Evolutionary conservation across 2,888 invertebrate species (phyloP), one percentile per base, ranked within the genome.

Genomic region (Lysandra bellargus): DNA sequence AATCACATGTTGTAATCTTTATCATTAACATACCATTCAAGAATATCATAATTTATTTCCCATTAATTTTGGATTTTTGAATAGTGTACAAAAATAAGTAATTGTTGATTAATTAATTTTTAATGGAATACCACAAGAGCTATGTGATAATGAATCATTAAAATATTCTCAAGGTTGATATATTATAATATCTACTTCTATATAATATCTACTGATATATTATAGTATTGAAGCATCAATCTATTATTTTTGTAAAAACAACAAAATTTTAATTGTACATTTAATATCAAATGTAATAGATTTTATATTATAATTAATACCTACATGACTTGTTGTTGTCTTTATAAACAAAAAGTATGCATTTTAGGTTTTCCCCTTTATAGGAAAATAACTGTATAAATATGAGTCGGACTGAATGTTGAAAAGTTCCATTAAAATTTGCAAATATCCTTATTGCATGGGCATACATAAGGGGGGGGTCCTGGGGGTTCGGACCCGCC

Each of bases 41-140:
- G 33, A 33, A 33, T 69, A 69, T 37, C 30, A 30, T 12, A 69
- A 69, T 69, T 69, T 33, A 37, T 69, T 69, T 69, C 64, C 64
- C 12, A 64, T 69, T 69, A 69, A 37, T 69, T 69, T 64, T 64
- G 64, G 5, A 30, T 30, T 5, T 9, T 64, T 30, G 30, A 9
- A 64, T 23, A 33, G 30, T 69, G 14, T 40, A 23, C 6, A 74
- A 44, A 74, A 44, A 73, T 40, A 7, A 74, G 17, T 74, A 44
- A n/a, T 44, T 44, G 44, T 74, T 74, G n/a, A 44, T 44, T 74
- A 74, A 74, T 75, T 77, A 40, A 73, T 72, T 77, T 40, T 37
- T 79, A 75, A 57, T 79, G 30, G 53, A 73, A 78, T 78, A 72
- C 53, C 76, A 79, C 74, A 78, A 44, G 9, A 23, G 73, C n/a